Percentiles rank a stretch among this genome's conserved stretches.
These are phyloP conservation scores for Gymnorhina tibicen DNA, from an alignment of 2,113 vertebrate genomes.

Conservation along the genomic window DNA sequence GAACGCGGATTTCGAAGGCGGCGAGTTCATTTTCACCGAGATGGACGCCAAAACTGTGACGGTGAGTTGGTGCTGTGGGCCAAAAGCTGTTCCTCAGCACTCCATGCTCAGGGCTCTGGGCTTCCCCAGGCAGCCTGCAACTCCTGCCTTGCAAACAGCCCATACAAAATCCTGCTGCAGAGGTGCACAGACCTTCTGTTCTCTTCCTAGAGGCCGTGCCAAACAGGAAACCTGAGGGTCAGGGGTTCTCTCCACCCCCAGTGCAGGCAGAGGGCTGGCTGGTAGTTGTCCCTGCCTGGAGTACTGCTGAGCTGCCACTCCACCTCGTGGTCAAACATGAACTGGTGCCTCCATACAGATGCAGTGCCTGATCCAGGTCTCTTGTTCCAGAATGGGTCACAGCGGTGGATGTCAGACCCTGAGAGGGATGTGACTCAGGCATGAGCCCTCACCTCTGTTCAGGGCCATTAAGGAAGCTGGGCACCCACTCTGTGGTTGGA, in stretches of 20 bases:
- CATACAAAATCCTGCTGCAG: background rate
- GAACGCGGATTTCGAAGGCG: slow-evolving; percentile 94
- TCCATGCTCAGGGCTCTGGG: background rate
- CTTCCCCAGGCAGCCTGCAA: background rate
- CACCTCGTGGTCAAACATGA: slow-evolving; percentile 30
- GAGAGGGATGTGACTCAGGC: background rate
- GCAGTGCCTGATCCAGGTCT: background rate
- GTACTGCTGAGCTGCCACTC: slow-evolving; percentile 27
- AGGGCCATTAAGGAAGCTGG: background rate
- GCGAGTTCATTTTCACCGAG: slow-evolving; percentile 96
- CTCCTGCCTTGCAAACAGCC: background rate
- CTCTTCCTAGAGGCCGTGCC: rapidly evolving
- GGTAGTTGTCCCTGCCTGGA: background rate
- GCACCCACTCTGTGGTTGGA: background rate
- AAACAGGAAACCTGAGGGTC: background rate
- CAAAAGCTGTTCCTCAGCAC: background rate
- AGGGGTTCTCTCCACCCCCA: background rate
- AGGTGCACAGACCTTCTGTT: background rate
- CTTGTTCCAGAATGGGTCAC: background rate
- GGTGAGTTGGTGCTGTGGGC: slow-evolving; percentile 68
- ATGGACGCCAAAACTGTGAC: slow-evolving; percentile 97
- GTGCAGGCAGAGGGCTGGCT: background rate
- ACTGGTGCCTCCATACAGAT: background rate
- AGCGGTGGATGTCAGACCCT: background rate
- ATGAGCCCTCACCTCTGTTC: background rate